Percentiles rank a stretch among this genome's conserved stretches.
Evolutionary conservation across 1,140 invertebrate species (phyloP).

Genomic region (Cotesia chilonis): DNA sequence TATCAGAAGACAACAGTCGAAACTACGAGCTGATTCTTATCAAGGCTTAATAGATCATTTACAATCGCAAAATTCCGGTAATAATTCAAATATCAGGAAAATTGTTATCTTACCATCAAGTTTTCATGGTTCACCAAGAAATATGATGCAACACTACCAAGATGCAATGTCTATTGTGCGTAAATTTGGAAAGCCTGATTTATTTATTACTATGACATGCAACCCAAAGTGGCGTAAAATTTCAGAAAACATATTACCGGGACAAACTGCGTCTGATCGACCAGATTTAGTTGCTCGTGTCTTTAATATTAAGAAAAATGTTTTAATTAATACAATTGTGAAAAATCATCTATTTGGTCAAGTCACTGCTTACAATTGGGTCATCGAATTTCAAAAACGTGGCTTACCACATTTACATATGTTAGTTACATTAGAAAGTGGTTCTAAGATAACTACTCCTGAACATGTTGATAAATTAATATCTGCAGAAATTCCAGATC

Average conservation of each 20-base stretch:
- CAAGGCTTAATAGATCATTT: too few relatives aligned
- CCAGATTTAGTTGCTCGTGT: constrained; percentile 46
- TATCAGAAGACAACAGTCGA: too few relatives aligned
- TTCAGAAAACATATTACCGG: too few relatives aligned
- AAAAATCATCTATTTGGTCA: constrained; percentile 17
- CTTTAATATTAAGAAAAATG: constrained; percentile 32
- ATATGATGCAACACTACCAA: constrained; percentile 60
- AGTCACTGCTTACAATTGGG: constrained; percentile 9
- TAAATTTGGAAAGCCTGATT: constrained; percentile 60
- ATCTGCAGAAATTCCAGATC: constrained; percentile 38
- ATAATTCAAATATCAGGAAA: constrained; percentile 31
- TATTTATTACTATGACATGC: constrained; percentile 1
- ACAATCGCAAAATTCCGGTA: background rate
- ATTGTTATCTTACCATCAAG: constrained; percentile 53
- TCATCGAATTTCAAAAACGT: constrained; percentile 24
- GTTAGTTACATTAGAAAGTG: constrained; percentile 40
- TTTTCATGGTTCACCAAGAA: constrained; percentile 53
- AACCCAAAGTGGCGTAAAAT: too few relatives aligned
- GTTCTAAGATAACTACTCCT: constrained; percentile 22
- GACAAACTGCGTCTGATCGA: constrained; percentile 37
- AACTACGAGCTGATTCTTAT: constrained; percentile 10
- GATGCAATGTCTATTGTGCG: constrained; percentile 61
- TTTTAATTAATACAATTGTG: constrained; percentile 28
- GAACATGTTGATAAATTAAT: constrained; percentile 34
- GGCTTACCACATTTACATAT: constrained; percentile 29